Evolutionary conservation across 2,888 invertebrate species (phyloP).

Genomic region (Clunio marinus): DNA sequence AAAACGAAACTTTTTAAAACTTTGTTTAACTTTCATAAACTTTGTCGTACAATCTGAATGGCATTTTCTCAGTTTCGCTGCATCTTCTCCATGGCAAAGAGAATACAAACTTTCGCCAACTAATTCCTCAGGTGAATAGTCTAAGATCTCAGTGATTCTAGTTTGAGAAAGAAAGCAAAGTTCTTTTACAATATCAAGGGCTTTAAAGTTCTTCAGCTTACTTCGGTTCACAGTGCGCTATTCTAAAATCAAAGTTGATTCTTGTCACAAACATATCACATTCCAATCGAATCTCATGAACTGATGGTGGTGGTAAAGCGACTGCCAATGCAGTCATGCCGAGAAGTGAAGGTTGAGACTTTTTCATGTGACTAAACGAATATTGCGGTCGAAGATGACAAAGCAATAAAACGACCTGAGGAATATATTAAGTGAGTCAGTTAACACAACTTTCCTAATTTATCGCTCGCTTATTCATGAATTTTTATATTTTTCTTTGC

Average conservation of each 20-base stretch:
- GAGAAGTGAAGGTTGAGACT: constrained; percentile 78
- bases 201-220: constrained; percentile 52
- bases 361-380: constrained; percentile 84
- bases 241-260: constrained; percentile 91
- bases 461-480: too few species aligned
- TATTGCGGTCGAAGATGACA: constrained; percentile 90
- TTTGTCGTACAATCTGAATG: constrained; percentile 79
- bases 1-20: too few species aligned
- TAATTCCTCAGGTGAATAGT: constrained; percentile 89
- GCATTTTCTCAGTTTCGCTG: constrained; percentile 86
- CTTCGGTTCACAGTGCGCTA: constrained; percentile 97
- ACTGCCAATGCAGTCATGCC: constrained; percentile 95
- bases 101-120: constrained; percentile 91
- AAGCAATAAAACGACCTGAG: constrained; percentile 87
- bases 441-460: too few species aligned
- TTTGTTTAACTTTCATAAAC: constrained; percentile 19
- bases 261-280: constrained; percentile 95
- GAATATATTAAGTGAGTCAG: too few species aligned
- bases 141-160: constrained; percentile 87
- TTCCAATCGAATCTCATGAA: constrained; percentile 93
- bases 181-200: constrained; percentile 2
- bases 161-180: background rate
- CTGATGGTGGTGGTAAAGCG: constrained; percentile 92
- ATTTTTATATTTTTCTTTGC: too few species aligned
- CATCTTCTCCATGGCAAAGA: constrained; percentile 93